Conservation (phyloP, 2,797 vertebrate genomes). For the Melanotaenia boesemani region DNA sequence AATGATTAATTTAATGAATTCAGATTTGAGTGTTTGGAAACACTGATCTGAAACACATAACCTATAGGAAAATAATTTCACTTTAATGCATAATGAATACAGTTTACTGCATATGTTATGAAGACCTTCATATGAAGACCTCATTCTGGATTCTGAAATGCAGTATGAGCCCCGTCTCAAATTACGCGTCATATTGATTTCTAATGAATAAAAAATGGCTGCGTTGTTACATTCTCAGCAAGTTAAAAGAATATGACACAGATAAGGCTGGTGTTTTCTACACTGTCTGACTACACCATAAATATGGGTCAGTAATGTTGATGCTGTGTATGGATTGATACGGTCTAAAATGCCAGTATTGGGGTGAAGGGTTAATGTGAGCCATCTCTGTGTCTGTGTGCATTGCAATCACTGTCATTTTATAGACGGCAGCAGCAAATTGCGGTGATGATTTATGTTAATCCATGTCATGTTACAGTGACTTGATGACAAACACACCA, state of each 20-base stretch:
- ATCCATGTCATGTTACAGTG: constrained; percentile 72
- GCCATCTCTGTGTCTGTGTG: constrained; percentile 34
- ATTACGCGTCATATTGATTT: constrained; percentile 37
- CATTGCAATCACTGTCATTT: constrained; percentile 60
- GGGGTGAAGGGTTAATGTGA: constrained; percentile 54
- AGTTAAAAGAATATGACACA: constrained; percentile 22
- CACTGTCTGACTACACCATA: constrained; percentile 32
- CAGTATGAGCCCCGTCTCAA: constrained; percentile 60
- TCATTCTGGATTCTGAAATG: constrained; percentile 72
- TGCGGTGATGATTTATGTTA: constrained; percentile 68
- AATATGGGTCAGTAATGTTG: constrained; percentile 65
- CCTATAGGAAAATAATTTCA: background rate
- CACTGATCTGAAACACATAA: background rate
- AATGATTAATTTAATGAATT: background rate
- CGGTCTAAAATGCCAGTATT: constrained; percentile 20
- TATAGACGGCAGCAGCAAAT: constrained; percentile 65
- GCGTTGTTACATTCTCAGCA: constrained; percentile 13
- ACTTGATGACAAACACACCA: constrained; percentile 68
- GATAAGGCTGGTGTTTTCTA: constrained; percentile 22
- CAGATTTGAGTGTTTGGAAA: background rate
- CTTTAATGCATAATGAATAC: background rate
- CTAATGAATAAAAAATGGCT: constrained; percentile 44
- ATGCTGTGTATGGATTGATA: constrained; percentile 39
- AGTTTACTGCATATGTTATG: background rate
- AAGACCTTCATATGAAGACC: background rate